Percentiles rank a stretch among this genome's conserved stretches.
Evolutionary conservation across 30 jellyfish, hydroid and myxozoan genomes (phyloP).

Genomic region (Mastigias papua): DNA sequence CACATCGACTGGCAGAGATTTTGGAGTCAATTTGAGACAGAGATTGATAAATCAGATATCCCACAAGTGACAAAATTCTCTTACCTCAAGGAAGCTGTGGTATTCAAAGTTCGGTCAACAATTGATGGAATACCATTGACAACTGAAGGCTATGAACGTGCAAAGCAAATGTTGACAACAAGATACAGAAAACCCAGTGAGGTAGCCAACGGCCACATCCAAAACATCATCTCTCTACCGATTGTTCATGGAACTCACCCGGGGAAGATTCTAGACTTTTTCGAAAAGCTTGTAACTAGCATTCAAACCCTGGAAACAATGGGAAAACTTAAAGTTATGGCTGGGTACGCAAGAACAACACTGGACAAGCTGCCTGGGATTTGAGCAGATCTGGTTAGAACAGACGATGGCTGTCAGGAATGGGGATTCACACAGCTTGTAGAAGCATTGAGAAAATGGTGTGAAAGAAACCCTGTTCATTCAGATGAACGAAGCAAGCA

Average conservation of each 20-base stretch:
- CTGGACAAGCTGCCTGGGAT: constrained; percentile 83
- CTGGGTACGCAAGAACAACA: constrained; percentile 69
- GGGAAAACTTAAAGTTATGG: constrained; percentile 47
- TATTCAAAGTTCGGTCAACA: constrained; percentile 14
- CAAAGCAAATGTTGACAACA: constrained; percentile 56
- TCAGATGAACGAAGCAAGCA: not conserved
- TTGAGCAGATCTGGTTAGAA: constrained; percentile 64
- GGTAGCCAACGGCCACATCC: constrained; percentile 76
- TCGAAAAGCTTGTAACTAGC: constrained; percentile 49
- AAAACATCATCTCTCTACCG: constrained; percentile 34
- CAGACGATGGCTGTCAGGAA: constrained; percentile 75
- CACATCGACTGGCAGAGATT: constrained; percentile 68
- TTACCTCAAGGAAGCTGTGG: constrained; percentile 30
- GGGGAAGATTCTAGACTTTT: constrained; percentile 59
- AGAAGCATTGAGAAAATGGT: constrained; percentile 68
- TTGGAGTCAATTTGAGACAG: constrained; percentile 54
- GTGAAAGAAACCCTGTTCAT: constrained; percentile 73
- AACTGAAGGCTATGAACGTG: constrained; percentile 80
- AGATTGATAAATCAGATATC: no score
- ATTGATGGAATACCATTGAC: constrained; percentile 70
- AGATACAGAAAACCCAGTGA: constrained; percentile 67
- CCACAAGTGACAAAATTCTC: constrained; percentile 54
- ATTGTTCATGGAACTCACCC: constrained; percentile 32
- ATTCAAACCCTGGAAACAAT: constrained; percentile 64
- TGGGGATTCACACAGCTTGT: constrained; percentile 68